These are phyloP conservation scores for Spea multiplicata DNA, from an alignment of 2,113 vertebrate species.

Conservation along the genomic window DNA sequence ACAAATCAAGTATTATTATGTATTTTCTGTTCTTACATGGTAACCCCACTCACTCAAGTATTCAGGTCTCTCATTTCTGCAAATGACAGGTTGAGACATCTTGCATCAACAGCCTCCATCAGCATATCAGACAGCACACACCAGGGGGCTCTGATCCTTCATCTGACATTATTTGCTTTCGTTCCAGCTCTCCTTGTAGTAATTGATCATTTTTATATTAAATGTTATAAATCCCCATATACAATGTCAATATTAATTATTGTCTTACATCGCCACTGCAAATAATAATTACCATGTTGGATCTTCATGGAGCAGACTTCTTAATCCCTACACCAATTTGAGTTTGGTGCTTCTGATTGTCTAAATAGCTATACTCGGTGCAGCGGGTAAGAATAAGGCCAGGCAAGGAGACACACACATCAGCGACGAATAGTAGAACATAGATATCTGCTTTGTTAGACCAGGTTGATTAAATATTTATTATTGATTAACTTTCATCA, in stretches of 20 bases:
- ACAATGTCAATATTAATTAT: slow-evolving; percentile 40
- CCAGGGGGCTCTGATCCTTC: slow-evolving; percentile 2
- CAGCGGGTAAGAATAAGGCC: no score
- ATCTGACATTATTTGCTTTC: slow-evolving; percentile 37
- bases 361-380: background rate
- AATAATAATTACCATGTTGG: slow-evolving; percentile 21
- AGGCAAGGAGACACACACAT: no score
- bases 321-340: background rate
- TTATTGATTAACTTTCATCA: slow-evolving; percentile 32
- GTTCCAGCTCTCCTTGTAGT: background rate
- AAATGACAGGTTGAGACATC: slow-evolving; percentile 1
- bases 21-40: no score
- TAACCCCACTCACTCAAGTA: no score
- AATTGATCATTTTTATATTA: slow-evolving; percentile 38
- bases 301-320: slow-evolving; percentile 16
- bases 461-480: slow-evolving; percentile 13
- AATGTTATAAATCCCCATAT: slow-evolving; percentile 19
- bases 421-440: background rate
- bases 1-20: no score
- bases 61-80: no score
- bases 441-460: slow-evolving; percentile 1
- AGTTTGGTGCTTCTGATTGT: background rate
- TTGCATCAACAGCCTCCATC: slow-evolving; percentile 12
- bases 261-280: slow-evolving; percentile 18
- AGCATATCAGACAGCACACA: slow-evolving; percentile 11